A percentile compares a stretch with the other conserved stretches of the same genome.
Evolutionary conservation across 2,888 invertebrate species (phyloP).

Genomic region (Erynnis tages): DNA sequence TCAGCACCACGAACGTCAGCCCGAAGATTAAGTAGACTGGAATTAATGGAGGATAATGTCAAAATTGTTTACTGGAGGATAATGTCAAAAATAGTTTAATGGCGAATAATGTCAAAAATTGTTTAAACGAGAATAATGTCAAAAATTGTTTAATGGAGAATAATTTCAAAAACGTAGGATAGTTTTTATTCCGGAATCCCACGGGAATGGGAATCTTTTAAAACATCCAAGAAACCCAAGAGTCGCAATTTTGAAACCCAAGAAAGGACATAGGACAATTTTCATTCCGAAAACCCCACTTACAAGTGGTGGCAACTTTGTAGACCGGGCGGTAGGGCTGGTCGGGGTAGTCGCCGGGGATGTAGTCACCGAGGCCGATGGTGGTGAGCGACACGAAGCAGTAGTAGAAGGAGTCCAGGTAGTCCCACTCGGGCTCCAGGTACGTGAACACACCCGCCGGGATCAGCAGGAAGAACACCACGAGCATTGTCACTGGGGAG

Average conservation of each 20-base stretch:
- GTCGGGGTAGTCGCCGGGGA: conserved; percentile 90
- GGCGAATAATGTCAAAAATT: no score
- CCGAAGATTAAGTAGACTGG: conserved; percentile 91
- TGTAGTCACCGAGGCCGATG: conserved; percentile 94
- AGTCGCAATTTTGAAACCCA: no score
- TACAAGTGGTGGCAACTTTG: conserved; percentile 90
- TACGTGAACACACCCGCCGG: conserved; percentile 88
- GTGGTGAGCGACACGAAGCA: conserved; percentile 95
- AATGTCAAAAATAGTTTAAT: background rate
- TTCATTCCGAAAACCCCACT: no score
- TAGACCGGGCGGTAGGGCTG: conserved; percentile 90
- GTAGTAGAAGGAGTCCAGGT: conserved; percentile 93
- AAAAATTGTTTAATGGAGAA: no score
- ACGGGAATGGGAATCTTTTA: no score
- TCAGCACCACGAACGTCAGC: conserved; percentile 91
- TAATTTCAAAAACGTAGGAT: no score
- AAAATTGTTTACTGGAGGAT: background rate
- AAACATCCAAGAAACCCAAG: no score
- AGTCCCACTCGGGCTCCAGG: conserved; percentile 91
- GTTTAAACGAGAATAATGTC: no score
- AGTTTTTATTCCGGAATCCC: no score
- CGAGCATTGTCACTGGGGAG: conserved; percentile 70
- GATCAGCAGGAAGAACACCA: conserved; percentile 85
- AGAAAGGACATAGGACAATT: no score
- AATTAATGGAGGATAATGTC: conserved; percentile 31